phyloP scores from a whole-genome alignment of 2,797 vertebrate genomes.

The Chaetophractus vellerosus region DNA sequence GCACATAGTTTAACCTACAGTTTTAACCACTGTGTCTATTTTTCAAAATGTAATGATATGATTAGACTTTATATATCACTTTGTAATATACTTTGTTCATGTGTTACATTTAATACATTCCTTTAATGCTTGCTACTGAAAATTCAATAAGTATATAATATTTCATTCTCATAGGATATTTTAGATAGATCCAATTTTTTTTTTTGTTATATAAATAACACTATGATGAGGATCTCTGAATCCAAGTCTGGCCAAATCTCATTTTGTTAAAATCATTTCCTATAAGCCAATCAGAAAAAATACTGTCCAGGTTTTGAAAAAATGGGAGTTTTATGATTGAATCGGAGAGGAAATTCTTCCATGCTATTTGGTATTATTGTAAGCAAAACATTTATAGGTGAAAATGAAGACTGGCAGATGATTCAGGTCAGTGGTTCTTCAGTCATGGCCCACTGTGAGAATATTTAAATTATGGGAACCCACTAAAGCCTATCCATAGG shows the following conservation, averaged over 20 bases:
- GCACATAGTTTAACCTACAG: background rate
- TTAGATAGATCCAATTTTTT: background rate
- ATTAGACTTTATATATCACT: slow-evolving; percentile 1
- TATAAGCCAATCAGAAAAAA: slow-evolving; percentile 27
- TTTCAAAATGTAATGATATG: slow-evolving; percentile 25
- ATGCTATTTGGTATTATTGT: background rate
- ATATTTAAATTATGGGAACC: background rate
- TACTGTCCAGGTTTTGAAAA: slow-evolving; percentile 14
- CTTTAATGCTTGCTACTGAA: slow-evolving; percentile 1
- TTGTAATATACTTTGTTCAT: slow-evolving; percentile 20
- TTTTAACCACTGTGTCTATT: background rate
- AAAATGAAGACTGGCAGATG: background rate
- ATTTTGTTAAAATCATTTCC: slow-evolving; percentile 51
- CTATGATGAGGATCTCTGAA: slow-evolving; percentile 39
- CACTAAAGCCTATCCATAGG: background rate
- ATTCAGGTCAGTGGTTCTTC: background rate
- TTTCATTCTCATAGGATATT: slow-evolving; percentile 44
- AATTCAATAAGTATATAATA: background rate
- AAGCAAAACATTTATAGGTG: background rate
- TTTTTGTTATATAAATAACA: slow-evolving; percentile 7
- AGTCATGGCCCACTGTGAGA: background rate
- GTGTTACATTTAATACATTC: slow-evolving; percentile 23
- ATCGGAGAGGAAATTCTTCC: slow-evolving; percentile 17
- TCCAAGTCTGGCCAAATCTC: slow-evolving; percentile 28
- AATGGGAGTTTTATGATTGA: background rate